Evolutionary conservation across 2,888 invertebrate species (phyloP), one percentile per base, ranked within the genome.

Genomic region (Drosophila stalkeri): DNA sequence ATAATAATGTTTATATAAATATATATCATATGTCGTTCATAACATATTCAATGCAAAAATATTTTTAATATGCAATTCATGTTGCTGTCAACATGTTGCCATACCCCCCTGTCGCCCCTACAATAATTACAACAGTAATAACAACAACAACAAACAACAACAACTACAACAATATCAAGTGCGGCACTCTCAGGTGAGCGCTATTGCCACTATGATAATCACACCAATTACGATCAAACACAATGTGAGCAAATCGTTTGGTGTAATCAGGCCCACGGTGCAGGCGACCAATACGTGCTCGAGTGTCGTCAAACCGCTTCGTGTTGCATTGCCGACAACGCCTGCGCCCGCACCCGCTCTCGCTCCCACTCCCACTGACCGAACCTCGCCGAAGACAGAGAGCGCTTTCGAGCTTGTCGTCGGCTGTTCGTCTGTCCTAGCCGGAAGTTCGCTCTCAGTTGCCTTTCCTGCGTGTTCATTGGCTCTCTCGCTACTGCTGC

Each of bases 181-280:
- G 56, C 43, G 56, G n/a, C 51, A 23, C 67, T 86, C 75, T 86
- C 75, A 93, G 95, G 94, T 83, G 81, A 92, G 88, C 65, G 92
- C 91, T 73, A 92, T 91, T 79, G 95, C 95, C 93, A 96, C 94
- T 92, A 96, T 94, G 86, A 96, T 95, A 92, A 96, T 94, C 89
- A 96, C 94, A 91, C 96, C 96, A 93, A 96, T 94, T 92, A 96
- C 93, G 92, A 97, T 94, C 93, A 96, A 95, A 93, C 96, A 94
- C 93, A 96, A 94, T 91, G 96, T 95, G 93, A 96, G 94, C 93
- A 96, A 94, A 94, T 97, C 96, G 93, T 96, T 93, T 89, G 95
- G 95, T 91, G 95, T 95, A 71, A 92, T 88, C 92, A 96, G 93
- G 91, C 96, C 95, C 94, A 96, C 96, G 91, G 96, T 95, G 94